A percentile compares a stretch with the other conserved stretches of the same genome.
Conservation (phyloP, 2,797 vertebrate genomes). For the Pseudopleuronectes americanus region DNA sequence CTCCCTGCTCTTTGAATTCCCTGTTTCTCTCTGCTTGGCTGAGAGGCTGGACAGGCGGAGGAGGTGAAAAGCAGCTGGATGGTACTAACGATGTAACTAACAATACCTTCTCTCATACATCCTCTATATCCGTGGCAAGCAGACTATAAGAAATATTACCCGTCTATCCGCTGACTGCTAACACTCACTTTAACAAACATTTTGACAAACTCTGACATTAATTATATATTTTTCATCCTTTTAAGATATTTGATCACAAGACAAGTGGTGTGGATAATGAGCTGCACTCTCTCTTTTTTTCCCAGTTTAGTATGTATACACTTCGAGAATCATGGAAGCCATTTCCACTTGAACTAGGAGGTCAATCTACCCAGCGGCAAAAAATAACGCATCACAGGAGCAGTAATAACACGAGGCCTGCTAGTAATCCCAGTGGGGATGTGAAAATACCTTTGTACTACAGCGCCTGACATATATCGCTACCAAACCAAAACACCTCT, state of each 20-base stretch:
- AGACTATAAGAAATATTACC: constrained; percentile 57
- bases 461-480: constrained; percentile 72
- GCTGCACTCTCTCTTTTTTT: constrained; percentile 28
- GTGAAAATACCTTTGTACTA: constrained; percentile 74
- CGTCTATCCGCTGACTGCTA: constrained; percentile 53
- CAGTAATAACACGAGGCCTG: constrained; percentile 69
- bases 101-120: constrained; percentile 65
- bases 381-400: constrained; percentile 72
- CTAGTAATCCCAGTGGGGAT: constrained; percentile 71
- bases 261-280: constrained; percentile 61
- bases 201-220: constrained; percentile 61
- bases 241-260: constrained; percentile 63
- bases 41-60: constrained; percentile 71
- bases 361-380: constrained; percentile 66
- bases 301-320: constrained; percentile 36
- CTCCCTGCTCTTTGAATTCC: constrained; percentile 52
- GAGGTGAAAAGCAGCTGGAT: constrained; percentile 75
- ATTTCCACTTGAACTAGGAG: constrained; percentile 60
- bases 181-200: constrained; percentile 59
- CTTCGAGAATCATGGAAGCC: constrained; percentile 51
- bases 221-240: constrained; percentile 59
- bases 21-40: constrained; percentile 62
- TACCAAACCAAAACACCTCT: constrained; percentile 73
- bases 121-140: constrained; percentile 46
- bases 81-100: constrained; percentile 74